phyloP scores from a whole-genome alignment of 2,113 vertebrate genomes.

The Anhinga anhinga region DNA sequence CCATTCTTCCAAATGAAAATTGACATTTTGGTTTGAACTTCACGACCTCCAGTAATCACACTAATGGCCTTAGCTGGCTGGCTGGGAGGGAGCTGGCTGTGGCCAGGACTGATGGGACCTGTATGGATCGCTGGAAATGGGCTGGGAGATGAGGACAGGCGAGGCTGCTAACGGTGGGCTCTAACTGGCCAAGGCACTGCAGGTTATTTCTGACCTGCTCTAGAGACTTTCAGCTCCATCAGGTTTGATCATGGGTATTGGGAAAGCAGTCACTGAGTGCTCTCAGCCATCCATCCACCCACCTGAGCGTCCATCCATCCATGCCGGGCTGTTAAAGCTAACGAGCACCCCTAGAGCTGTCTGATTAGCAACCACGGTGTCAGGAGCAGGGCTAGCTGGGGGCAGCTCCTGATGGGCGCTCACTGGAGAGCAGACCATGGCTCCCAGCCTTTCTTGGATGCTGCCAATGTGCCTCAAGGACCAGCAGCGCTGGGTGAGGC shows the following conservation, averaged over 20 bases:
- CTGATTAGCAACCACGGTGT: not conserved
- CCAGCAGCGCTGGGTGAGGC: not conserved
- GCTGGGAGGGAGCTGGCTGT: conserved; percentile 8
- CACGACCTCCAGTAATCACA: conserved; percentile 67
- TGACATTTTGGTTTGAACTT: conserved; percentile 73
- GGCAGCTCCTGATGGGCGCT: not conserved
- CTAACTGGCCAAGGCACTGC: not conserved
- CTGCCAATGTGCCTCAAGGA: not conserved
- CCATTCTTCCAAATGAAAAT: conserved; percentile 73
- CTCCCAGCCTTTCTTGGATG: not conserved
- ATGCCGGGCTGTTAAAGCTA: fast-evolving
- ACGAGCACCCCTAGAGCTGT: not conserved
- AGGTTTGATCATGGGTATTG: not conserved
- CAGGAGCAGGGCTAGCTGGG: not conserved
- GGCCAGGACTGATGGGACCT: conserved; percentile 48
- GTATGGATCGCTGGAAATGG: conserved; percentile 39
- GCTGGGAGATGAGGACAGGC: not conserved
- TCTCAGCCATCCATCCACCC: not conserved
- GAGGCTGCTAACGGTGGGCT: not conserved
- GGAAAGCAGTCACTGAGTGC: not conserved
- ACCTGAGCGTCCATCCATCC: not conserved
- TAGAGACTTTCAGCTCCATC: not conserved
- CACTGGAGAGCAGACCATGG: not conserved
- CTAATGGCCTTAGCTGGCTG: conserved; percentile 63
- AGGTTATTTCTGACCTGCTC: not conserved